Percentiles rank a stretch among this genome's conserved stretches.
phyloP scores from a whole-genome alignment of 2,888 invertebrate genomes.

The Dolichomitus sp. region DNA sequence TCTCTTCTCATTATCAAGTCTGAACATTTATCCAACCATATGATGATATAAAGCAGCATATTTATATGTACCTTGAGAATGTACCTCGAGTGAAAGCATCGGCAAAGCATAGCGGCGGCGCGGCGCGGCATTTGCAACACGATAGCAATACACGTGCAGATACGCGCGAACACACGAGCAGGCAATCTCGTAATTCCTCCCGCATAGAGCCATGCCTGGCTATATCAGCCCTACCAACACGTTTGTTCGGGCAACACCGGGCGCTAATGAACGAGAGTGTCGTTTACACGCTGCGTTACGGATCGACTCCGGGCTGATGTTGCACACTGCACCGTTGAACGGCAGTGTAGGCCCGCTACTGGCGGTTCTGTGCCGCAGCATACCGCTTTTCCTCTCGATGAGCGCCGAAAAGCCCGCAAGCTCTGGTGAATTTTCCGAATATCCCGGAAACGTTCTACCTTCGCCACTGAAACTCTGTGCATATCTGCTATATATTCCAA shows the following conservation, averaged over 20 bases:
- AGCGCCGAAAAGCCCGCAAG: conserved; percentile 28
- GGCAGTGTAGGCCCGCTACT: conserved; percentile 39
- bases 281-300: conserved; percentile 74
- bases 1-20: too few species aligned
- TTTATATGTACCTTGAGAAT: neutral
- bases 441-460: conserved; percentile 31
- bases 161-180: conserved; percentile 51
- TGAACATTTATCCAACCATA: too few species aligned
- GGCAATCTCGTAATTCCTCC: conserved; percentile 19
- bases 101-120: too few species aligned
- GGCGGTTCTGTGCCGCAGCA: conserved; percentile 11
- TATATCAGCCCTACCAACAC: conserved; percentile 14
- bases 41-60: too few species aligned
- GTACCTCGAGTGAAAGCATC: conserved; percentile 23
- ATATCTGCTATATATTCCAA: neutral
- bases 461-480: neutral
- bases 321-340: conserved; percentile 19
- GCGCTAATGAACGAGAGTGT: conserved; percentile 80
- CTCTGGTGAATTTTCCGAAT: conserved; percentile 56
- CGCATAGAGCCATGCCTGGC: conserved; percentile 9
- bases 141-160: conserved; percentile 40
- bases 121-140: conserved; percentile 34
- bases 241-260: conserved; percentile 73
- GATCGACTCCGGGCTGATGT: conserved; percentile 41
- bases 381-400: conserved; percentile 27